Conservation (phyloP, 2,797 vertebrate genomes). For the Urophycis tenuis region DNA sequence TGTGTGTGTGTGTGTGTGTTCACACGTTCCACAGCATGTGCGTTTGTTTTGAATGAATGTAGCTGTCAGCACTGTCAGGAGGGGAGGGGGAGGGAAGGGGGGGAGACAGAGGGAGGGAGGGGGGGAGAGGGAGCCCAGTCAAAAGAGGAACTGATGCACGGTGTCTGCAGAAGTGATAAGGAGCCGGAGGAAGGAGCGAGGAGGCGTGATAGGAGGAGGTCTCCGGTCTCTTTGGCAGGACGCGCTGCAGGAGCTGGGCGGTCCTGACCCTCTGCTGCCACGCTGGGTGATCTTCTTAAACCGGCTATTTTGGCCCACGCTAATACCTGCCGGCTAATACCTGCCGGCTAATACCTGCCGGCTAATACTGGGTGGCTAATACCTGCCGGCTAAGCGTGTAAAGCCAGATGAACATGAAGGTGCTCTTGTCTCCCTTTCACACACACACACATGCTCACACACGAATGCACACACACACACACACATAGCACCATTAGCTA, state of each 20-base stretch:
- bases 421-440: not conserved
- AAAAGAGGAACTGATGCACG: constrained; percentile 55
- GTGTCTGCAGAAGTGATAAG: constrained; percentile 61
- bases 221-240: not conserved
- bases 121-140: constrained; percentile 23
- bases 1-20: not conserved
- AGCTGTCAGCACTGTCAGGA: not conserved
- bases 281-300: constrained; percentile 36
- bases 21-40: not conserved
- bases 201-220: constrained; percentile 42
- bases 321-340: constrained; percentile 55
- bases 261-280: not conserved
- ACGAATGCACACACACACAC: not conserved
- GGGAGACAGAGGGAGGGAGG: constrained; percentile 6
- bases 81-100: not conserved
- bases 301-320: constrained; percentile 48
- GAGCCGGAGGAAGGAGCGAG: constrained; percentile 53
- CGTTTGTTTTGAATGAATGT: constrained; percentile 3
- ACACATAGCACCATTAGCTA: not conserved
- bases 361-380: constrained; percentile 57
- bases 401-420: constrained; percentile 12
- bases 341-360: constrained; percentile 43
- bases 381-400: constrained; percentile 42
- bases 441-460: constrained; percentile 6
- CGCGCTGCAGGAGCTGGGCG: not conserved